These are phyloP conservation scores for Nephrocerus scutellatus DNA, from an alignment of 2,888 invertebrate genomes.

Conservation along the genomic window DNA sequence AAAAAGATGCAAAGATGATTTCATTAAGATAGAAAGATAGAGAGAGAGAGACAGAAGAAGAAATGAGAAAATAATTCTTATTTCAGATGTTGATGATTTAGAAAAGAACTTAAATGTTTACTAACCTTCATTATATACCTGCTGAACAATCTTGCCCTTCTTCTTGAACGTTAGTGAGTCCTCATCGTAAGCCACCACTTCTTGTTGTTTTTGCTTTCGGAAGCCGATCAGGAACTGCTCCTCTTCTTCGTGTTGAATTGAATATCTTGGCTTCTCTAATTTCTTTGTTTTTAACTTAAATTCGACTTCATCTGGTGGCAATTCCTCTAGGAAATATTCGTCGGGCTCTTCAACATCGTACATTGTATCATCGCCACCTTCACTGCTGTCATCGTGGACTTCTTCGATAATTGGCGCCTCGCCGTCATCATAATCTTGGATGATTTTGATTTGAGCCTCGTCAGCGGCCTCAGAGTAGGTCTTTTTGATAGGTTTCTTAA, in stretches of 20 bases:
- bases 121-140: constrained; percentile 51
- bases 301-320: constrained; percentile 47
- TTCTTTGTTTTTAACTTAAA: constrained; percentile 49
- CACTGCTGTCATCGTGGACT: constrained; percentile 55
- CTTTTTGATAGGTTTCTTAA: constrained; percentile 65
- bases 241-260: constrained; percentile 54
- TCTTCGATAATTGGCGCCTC: constrained; percentile 55
- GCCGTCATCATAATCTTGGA: constrained; percentile 56
- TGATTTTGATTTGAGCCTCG: constrained; percentile 66
- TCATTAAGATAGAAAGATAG: constrained; percentile 3
- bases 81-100: background rate
- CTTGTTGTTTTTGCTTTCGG: constrained; percentile 48
- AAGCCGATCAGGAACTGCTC: constrained; percentile 52
- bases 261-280: constrained; percentile 49
- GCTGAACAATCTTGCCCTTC: constrained; percentile 60
- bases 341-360: constrained; percentile 51
- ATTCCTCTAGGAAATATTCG: constrained; percentile 53
- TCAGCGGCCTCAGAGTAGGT: constrained; percentile 72
- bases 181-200: constrained; percentile 53
- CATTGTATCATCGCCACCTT: constrained; percentile 51
- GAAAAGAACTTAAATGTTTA: constrained; percentile 3
- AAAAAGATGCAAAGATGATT: too few relatives aligned
- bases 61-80: constrained; percentile 9
- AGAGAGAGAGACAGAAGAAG: background rate
- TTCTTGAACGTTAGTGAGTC: constrained; percentile 64